A percentile compares a stretch with the other conserved stretches of the same genome.
Evolutionary conservation across 2,888 invertebrate genomes (phyloP).

Genomic region (Cheilosia variabilis): DNA sequence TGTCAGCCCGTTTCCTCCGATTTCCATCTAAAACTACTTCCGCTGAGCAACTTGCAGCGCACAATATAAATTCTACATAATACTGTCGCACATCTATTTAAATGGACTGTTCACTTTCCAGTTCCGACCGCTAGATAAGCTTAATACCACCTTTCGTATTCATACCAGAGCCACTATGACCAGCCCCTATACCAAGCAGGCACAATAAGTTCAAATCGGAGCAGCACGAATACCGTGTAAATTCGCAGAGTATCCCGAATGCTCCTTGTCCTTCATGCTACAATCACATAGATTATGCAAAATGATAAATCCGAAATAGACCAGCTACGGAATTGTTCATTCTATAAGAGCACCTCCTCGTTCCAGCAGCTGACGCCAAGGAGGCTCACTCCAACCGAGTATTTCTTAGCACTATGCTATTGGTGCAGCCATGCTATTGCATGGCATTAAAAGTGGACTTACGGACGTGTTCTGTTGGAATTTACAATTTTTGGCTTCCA

Average conservation of each 20-base stretch:
- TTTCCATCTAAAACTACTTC: too few relatives aligned
- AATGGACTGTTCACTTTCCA: slow-evolving; percentile 26
- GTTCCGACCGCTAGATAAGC: slow-evolving; percentile 18
- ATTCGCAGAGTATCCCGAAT: slow-evolving; percentile 25
- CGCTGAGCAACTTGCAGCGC: not conserved
- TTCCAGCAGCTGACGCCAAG: not conserved
- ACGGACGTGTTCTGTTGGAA: slow-evolving; percentile 54
- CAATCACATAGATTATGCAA: slow-evolving; percentile 59
- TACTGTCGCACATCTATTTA: slow-evolving; percentile 3
- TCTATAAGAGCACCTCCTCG: slow-evolving; percentile 5
- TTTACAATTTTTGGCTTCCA: slow-evolving; percentile 60
- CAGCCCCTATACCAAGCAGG: not conserved
- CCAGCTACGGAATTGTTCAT: slow-evolving; percentile 37
- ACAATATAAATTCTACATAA: not conserved
- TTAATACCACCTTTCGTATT: not conserved
- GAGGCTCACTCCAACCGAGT: slow-evolving; percentile 7
- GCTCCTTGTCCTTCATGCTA: slow-evolving; percentile 26
- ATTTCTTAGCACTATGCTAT: not conserved
- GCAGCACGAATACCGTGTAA: slow-evolving; percentile 32
- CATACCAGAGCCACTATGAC: not conserved
- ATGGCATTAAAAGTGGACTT: slow-evolving; percentile 45
- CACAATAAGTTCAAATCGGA: not conserved
- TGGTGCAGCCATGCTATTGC: slow-evolving; percentile 32
- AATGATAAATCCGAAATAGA: slow-evolving; percentile 47
- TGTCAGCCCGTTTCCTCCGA: not conserved